These are phyloP conservation scores for Iphiclides podalirius DNA, from an alignment of 2,888 invertebrate species.

Conservation along the genomic window DNA sequence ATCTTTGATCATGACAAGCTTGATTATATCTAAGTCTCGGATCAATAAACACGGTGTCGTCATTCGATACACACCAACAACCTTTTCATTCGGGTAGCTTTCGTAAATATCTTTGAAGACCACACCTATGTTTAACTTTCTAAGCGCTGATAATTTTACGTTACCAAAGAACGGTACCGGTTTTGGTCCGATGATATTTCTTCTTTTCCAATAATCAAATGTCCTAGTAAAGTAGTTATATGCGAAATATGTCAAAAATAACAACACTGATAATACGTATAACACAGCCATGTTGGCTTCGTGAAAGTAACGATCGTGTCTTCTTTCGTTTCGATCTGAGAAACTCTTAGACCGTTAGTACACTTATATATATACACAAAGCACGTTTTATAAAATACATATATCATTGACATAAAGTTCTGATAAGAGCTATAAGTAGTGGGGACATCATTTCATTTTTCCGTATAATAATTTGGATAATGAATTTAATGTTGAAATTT, in stretches of 20 bases:
- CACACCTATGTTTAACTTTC: slow-evolving; percentile 31
- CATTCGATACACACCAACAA: slow-evolving; percentile 51
- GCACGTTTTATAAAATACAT: too few species aligned
- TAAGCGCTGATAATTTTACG: slow-evolving; percentile 35
- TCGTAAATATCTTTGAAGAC: slow-evolving; percentile 42
- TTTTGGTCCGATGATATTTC: slow-evolving; percentile 41
- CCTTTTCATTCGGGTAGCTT: slow-evolving; percentile 45
- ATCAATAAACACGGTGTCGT: slow-evolving; percentile 45
- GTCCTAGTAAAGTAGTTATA: slow-evolving; percentile 45
- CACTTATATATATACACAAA: too few species aligned
- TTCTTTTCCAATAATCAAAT: slow-evolving; percentile 48
- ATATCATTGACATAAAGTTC: too few species aligned
- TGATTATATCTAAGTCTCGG: slow-evolving; percentile 50
- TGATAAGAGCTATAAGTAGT: too few species aligned
- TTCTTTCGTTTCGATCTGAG: too few species aligned
- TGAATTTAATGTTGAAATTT: too few species aligned
- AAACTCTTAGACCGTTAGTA: too few species aligned
- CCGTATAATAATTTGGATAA: too few species aligned
- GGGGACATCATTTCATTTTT: too few species aligned
- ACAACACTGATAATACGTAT: background rate
- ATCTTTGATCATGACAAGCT: slow-evolving; percentile 52
- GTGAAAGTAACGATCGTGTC: background rate
- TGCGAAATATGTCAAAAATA: background rate
- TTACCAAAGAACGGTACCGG: slow-evolving; percentile 48
- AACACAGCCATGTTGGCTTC: background rate